phyloP scores from a whole-genome alignment of 2,113 vertebrate species.

The Phalacrocorax brasilianus region DNA sequence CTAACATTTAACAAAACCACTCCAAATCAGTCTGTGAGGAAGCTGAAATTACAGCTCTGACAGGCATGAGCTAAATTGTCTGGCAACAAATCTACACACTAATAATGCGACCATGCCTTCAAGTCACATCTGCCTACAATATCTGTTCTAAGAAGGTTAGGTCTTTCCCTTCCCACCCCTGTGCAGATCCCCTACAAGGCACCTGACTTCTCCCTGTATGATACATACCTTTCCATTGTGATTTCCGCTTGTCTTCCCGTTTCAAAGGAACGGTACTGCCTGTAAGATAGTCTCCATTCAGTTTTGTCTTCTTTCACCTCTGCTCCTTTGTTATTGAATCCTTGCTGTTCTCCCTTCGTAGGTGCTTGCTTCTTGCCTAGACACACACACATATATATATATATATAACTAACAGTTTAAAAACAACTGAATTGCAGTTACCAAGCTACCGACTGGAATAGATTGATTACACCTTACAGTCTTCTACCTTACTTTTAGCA shows the following conservation, averaged over 20 bases:
- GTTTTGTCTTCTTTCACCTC: conserved; percentile 69
- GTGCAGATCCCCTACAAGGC: background rate
- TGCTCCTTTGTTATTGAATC: conserved; percentile 44
- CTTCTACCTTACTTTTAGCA: background rate
- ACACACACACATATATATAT: background rate
- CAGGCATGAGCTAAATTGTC: fast-evolving
- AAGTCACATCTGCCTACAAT: background rate
- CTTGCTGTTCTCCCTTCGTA: conserved; percentile 57
- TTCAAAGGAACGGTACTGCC: conserved; percentile 60
- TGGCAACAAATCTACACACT: background rate
- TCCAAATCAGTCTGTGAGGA: background rate
- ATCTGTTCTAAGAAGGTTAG: background rate
- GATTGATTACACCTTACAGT: background rate
- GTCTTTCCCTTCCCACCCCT: background rate
- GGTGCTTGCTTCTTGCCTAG: conserved; percentile 68
- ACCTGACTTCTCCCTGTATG: background rate
- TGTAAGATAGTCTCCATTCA: conserved; percentile 64
- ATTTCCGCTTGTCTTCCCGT: conserved; percentile 65
- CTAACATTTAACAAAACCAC: background rate
- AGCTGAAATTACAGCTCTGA: background rate
- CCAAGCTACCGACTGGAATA: background rate
- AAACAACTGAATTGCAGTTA: background rate
- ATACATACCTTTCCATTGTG: conserved; percentile 73
- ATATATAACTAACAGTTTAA: background rate
- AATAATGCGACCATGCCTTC: background rate